These are phyloP conservation scores for Adelosebastes latens DNA, from an alignment of 2,797 vertebrate species.

Conservation along the genomic window DNA sequence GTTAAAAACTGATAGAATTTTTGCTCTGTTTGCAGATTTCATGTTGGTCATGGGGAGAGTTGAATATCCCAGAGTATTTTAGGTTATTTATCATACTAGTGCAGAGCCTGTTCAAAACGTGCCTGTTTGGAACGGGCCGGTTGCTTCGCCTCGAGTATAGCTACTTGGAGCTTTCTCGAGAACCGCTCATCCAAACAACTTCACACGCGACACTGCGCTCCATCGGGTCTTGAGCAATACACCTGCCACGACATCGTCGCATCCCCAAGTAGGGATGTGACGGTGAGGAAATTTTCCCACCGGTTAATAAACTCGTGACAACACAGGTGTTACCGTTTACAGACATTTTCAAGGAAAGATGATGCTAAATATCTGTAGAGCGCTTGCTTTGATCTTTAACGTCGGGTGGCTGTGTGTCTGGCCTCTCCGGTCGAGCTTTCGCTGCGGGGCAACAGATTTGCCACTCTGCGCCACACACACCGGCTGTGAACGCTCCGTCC, in stretches of 20 bases:
- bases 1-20: not conserved
- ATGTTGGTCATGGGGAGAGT: not conserved
- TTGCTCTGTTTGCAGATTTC: not conserved
- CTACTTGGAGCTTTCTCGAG: not conserved
- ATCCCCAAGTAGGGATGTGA: too few species aligned
- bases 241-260: not conserved
- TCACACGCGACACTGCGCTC: not conserved
- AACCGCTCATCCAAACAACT: not conserved
- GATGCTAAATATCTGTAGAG: too few species aligned
- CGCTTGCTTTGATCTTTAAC: too few species aligned
- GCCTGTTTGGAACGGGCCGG: not conserved
- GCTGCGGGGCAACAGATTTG: too few species aligned
- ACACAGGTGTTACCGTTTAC: too few species aligned
- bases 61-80: not conserved
- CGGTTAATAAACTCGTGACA: too few species aligned
- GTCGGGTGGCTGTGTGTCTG: too few species aligned
- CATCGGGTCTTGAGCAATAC: accelerated
- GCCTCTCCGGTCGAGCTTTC: too few species aligned
- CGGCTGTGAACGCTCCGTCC: too few species aligned
- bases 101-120: not conserved
- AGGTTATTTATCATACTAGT: not conserved
- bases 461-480: too few species aligned
- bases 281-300: too few species aligned
- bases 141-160: not conserved
- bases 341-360: too few species aligned